Percentiles rank a stretch among this genome's conserved stretches.
These are phyloP conservation scores for Ptilonorhynchus violaceus DNA, from an alignment of 2,113 vertebrate species.

Conservation along the genomic window DNA sequence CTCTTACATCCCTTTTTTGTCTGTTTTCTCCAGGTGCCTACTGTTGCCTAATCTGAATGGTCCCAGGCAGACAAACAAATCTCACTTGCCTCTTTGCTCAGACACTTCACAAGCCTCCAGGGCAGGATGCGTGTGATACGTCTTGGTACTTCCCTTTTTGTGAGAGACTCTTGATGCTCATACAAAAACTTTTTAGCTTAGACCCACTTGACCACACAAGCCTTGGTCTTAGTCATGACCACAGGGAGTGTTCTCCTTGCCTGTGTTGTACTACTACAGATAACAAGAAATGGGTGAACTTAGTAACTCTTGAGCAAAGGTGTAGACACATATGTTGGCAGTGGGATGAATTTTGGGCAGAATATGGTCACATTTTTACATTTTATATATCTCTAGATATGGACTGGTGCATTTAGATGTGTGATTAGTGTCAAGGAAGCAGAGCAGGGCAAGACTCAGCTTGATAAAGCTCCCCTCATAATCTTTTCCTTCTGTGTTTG, in stretches of 20 bases:
- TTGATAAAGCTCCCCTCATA: background rate
- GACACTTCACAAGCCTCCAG: background rate
- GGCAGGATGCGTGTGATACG: background rate
- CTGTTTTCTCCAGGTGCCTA: background rate
- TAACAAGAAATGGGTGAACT: background rate
- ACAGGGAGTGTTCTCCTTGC: background rate
- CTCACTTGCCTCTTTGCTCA: background rate
- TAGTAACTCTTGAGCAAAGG: background rate
- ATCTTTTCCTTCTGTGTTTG: background rate
- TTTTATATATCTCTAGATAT: background rate
- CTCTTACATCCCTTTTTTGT: background rate
- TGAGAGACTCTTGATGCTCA: background rate
- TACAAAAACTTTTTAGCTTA: background rate
- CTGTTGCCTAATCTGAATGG: background rate
- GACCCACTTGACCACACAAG: fast-evolving
- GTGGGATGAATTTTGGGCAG: background rate
- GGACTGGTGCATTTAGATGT: background rate
- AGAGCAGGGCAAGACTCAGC: background rate
- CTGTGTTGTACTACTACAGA: background rate
- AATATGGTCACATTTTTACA: background rate
- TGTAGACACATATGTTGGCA: fast-evolving
- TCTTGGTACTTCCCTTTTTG: background rate
- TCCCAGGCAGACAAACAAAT: background rate
- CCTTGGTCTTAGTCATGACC: background rate
- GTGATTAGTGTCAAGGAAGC: background rate